Percentiles rank a stretch among this genome's conserved stretches.
phyloP scores from a whole-genome alignment of 2,888 invertebrate genomes.

The Schizaphis graminum region DNA sequence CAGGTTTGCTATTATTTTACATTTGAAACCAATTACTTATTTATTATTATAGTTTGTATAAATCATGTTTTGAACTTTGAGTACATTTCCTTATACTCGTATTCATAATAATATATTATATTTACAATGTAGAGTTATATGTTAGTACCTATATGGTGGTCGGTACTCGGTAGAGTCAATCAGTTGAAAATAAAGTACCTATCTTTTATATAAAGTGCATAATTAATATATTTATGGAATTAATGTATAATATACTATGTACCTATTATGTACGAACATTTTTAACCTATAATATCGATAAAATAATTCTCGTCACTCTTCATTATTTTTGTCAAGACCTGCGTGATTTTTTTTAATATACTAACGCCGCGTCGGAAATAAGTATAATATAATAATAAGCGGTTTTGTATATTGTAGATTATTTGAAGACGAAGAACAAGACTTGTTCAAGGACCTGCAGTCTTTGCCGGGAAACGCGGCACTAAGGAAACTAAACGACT shows the following conservation, averaged over 20 bases:
- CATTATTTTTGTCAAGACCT: neutral
- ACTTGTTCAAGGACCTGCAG: constrained; percentile 75
- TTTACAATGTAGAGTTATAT: neutral
- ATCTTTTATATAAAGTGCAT: neutral
- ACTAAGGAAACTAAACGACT: constrained; percentile 77
- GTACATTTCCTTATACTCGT: neutral
- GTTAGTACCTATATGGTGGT: neutral
- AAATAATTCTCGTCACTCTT: neutral
- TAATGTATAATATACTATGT: neutral
- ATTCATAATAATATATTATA: neutral
- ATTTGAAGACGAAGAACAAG: constrained; percentile 75
- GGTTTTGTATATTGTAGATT: constrained; percentile 69
- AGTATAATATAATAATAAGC: neutral
- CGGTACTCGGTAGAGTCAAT: neutral
- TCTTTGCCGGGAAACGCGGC: constrained; percentile 77
- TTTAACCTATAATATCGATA: neutral
- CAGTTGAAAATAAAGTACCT: neutral
- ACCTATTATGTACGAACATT: neutral
- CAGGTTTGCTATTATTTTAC: neutral
- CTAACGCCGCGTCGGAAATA: neutral
- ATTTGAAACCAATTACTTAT: neutral
- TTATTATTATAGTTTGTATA: neutral
- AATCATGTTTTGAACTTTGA: neutral
- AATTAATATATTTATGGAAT: neutral
- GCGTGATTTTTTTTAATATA: neutral